A percentile compares a stretch with the other conserved stretches of the same genome.
Conservation (phyloP, 2,113 vertebrate species). For the Nanorana parkeri region DNA sequence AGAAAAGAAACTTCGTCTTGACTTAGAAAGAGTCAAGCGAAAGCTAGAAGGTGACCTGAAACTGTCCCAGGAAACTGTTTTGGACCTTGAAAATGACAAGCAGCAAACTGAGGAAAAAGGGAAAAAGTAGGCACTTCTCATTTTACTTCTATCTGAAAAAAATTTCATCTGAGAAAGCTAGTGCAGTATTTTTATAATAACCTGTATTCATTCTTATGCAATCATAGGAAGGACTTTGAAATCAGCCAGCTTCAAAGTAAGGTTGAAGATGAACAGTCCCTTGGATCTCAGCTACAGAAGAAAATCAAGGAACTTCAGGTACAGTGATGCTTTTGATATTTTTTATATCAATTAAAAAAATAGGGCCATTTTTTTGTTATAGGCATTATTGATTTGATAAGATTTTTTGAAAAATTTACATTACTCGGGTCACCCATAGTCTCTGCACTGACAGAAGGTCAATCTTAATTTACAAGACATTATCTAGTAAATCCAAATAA, state of each 20-base stretch:
- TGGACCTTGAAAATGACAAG: constrained; percentile 86
- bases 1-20: constrained; percentile 84
- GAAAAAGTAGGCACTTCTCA: constrained; percentile 73
- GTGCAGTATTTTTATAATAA: not conserved
- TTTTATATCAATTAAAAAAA: no score
- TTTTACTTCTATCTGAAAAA: not conserved
- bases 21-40: constrained; percentile 78
- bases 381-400: no score
- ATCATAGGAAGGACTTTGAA: constrained; percentile 73
- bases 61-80: constrained; percentile 75
- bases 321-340: not conserved
- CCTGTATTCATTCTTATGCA: not conserved
- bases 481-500: no score
- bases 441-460: no score
- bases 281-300: constrained; percentile 72
- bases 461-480: no score
- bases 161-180: not conserved
- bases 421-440: no score
- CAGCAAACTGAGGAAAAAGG: constrained; percentile 79
- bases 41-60: constrained; percentile 79
- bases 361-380: no score
- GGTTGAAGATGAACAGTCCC: constrained; percentile 67
- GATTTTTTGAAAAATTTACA: no score
- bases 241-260: constrained; percentile 73
- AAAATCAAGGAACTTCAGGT: constrained; percentile 83